Base-by-base conservation (phyloP, 1,140 invertebrate genomes). In the Oncopeltus fasciatus region DNA sequence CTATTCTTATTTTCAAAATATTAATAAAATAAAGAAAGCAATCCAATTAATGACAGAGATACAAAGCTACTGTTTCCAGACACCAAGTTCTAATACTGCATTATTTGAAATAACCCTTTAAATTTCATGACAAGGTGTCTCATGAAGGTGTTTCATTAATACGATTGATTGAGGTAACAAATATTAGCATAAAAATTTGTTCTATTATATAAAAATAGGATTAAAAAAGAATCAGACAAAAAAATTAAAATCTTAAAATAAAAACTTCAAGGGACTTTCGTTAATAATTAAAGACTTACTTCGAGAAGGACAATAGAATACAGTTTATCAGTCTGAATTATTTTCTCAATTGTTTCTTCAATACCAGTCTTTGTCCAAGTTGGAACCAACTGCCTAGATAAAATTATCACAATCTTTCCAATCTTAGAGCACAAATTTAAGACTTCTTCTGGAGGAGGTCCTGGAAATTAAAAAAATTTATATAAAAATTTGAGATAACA, bases 351-450 rank as follows among this genome's bases (percentile, higher is more conserved):
- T 1, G 51, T 56, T 44, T 57, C 29, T 8, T 62, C 38, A 14
- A 62, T 62, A 38, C 31, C 53, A 14, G 53, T 24, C 14, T 26
- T 3, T 5, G 29, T 62, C 61, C 61, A 62, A 20, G 18, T 28
- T 21, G 21, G 29, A 43, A 43, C 31, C 20, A 57, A 18, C 9
- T 62, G 29, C 27, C 29, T 62, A 5, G 61, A 62, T n/a, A 62
- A 33, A 1, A 62, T 26, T 9, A 62, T 62, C 12, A 62, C 51
- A 3, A 57, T 47, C 31, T 62, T 62, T n/a, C 38, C 51, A 38
- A 47, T 43, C 31, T 31, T 57, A n/a, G 29, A n/a, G 38, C 51
- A 57, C 24, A 62, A 33, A 12, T 46, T 28, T n/a, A 43, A 28
- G 4, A 28, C 57, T 14, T 62, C 51, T 57, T 62, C 61, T 28